A percentile compares a stretch with the other conserved stretches of the same genome.
These are phyloP conservation scores for Recurvirostra avosetta DNA, from an alignment of 2,113 vertebrate genomes.

Conservation along the genomic window DNA sequence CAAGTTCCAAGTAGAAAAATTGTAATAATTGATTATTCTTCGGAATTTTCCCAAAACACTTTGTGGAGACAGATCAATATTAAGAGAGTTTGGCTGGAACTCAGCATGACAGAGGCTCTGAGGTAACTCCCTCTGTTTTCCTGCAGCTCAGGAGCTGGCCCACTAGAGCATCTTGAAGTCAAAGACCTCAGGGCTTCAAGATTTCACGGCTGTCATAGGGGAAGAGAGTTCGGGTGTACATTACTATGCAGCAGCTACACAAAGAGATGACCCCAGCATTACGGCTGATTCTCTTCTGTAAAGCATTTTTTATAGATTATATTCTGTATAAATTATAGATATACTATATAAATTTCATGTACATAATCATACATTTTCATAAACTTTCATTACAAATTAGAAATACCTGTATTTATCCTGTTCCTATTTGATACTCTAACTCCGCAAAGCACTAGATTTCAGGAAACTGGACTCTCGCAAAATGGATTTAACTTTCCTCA, in stretches of 20 bases:
- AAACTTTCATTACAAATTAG: not conserved
- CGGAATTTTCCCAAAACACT: not conserved
- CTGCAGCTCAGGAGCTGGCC: not conserved
- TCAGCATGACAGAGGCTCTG: not conserved
- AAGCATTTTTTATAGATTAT: not conserved
- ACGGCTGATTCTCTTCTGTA: not conserved
- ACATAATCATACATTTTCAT: not conserved
- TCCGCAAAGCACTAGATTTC: not conserved
- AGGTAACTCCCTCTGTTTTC: not conserved
- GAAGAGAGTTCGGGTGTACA: not conserved
- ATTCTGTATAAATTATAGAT: not conserved
- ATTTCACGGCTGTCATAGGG: not conserved
- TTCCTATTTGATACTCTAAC: not conserved
- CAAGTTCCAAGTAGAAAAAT: not conserved
- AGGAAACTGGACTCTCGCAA: rapidly evolving
- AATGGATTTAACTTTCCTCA: not conserved
- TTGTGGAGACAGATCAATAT: not conserved
- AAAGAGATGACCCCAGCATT: not conserved
- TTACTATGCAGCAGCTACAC: not conserved
- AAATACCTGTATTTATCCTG: not conserved
- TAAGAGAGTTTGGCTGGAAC: not conserved
- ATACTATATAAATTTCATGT: not conserved
- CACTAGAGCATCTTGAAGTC: not conserved
- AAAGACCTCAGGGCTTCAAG: not conserved
- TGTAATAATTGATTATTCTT: not conserved